A percentile compares a stretch with the other conserved stretches of the same genome.
Conservation (phyloP, 2,888 invertebrate species). For the Nephrotoma appendiculata region DNA sequence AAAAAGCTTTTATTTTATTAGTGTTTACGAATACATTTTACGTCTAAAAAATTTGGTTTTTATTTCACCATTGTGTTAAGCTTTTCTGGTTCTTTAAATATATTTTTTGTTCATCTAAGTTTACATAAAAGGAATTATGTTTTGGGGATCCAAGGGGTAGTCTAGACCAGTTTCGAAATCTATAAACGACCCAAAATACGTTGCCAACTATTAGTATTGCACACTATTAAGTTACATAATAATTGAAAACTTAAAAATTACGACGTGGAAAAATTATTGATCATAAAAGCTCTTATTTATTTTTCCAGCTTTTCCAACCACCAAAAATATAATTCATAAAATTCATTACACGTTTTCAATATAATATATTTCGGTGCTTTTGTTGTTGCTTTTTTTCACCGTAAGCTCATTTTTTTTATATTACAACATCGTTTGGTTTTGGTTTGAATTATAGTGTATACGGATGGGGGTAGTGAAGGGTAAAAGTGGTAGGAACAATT, state of each 20-base stretch:
- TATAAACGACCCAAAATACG: not conserved
- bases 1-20: not conserved
- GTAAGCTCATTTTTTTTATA: not conserved
- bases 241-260: not conserved
- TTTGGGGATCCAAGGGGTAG: not conserved
- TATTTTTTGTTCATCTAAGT: not conserved
- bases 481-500: not conserved
- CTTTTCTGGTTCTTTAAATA: not conserved
- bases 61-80: not conserved
- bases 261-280: not conserved
- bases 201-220: not conserved
- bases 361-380: not conserved
- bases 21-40: not conserved
- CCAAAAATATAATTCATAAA: not conserved
- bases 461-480: not conserved
- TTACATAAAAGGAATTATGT: not conserved
- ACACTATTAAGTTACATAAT: not conserved
- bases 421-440: not conserved
- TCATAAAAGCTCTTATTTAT: not conserved
- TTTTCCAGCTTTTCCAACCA: not conserved
- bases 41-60: not conserved
- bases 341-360: not conserved
- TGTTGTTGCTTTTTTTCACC: not conserved
- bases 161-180: not conserved
- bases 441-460: not conserved